These are phyloP conservation scores for Rhyacophila evoluta DNA, from an alignment of 2,888 invertebrate genomes.

Conservation along the genomic window DNA sequence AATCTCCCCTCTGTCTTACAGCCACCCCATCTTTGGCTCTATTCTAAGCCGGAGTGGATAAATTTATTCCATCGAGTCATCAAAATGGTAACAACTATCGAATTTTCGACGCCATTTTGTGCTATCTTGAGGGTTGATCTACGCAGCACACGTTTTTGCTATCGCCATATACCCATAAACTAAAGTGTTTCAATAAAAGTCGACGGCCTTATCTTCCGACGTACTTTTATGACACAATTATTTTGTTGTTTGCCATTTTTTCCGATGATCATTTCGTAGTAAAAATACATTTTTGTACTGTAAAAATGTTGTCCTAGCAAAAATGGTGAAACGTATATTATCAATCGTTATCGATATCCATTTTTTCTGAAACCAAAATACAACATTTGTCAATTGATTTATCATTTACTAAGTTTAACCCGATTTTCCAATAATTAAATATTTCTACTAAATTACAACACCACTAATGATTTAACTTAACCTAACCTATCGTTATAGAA, in stretches of 20 bases:
- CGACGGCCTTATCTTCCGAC: neutral
- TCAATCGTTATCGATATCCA: no score
- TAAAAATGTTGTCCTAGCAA: no score
- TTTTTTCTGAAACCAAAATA: no score
- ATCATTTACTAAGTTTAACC: no score
- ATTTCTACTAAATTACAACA: no score
- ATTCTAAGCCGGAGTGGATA: constrained; percentile 32
- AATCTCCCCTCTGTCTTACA: constrained; percentile 28
- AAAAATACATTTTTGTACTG: neutral
- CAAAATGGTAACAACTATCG: constrained; percentile 34
- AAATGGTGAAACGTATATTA: no score
- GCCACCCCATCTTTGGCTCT: neutral
- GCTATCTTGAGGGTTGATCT: constrained; percentile 7
- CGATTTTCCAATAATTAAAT: no score
- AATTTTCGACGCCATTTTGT: constrained; percentile 26
- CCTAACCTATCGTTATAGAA: no score
- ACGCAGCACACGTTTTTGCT: constrained; percentile 11
- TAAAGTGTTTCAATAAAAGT: constrained; percentile 13
- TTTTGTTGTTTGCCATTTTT: constrained; percentile 12
- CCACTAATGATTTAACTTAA: no score
- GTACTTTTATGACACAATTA: constrained; percentile 4
- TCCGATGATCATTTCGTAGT: constrained; percentile 8
- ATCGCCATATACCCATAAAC: constrained; percentile 10
- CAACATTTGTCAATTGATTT: no score
- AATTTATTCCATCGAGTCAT: constrained; percentile 42